These are phyloP conservation scores for Petrolisthes manimaculis DNA, from an alignment of 2,888 invertebrate species.

Conservation along the genomic window DNA sequence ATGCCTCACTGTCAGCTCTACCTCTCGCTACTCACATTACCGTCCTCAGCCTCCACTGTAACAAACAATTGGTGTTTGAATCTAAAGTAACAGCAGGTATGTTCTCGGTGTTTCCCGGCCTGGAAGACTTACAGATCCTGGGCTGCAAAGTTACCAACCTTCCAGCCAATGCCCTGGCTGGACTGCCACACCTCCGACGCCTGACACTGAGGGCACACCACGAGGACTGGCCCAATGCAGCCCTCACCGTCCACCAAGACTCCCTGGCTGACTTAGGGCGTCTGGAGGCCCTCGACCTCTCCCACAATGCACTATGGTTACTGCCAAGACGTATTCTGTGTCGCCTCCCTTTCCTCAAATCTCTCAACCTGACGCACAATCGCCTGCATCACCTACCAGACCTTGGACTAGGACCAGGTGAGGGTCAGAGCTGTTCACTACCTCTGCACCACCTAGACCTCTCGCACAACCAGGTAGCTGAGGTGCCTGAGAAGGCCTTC, in stretches of 20 bases:
- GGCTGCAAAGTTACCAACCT: constrained; percentile 62
- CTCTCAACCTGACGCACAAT: constrained; percentile 68
- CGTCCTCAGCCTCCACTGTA: constrained; percentile 56
- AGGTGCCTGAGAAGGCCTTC: constrained; percentile 56
- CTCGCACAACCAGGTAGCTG: constrained; percentile 61
- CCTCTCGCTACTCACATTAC: constrained; percentile 54
- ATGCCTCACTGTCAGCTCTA: constrained; percentile 54
- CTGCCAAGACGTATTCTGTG: constrained; percentile 67
- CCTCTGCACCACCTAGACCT: constrained; percentile 62
- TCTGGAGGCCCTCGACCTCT: constrained; percentile 66
- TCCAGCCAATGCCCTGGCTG: constrained; percentile 52
- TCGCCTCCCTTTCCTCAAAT: constrained; percentile 66
- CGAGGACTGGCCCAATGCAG: constrained; percentile 64
- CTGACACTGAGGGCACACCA: constrained; percentile 61
- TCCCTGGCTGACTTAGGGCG: constrained; percentile 52
- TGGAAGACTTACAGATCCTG: constrained; percentile 56
- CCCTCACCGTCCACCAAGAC: constrained; percentile 46
- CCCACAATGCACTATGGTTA: constrained; percentile 66
- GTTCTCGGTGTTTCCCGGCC: constrained; percentile 58
- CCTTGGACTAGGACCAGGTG: constrained; percentile 63
- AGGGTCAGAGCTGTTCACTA: constrained; percentile 31
- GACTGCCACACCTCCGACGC: constrained; percentile 56
- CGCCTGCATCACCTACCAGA: constrained; percentile 68
- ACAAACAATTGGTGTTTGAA: constrained; percentile 61
- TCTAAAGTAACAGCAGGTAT: constrained; percentile 59